Evolutionary conservation across 1,140 invertebrate species (phyloP), one percentile per base, ranked within the genome.

Genomic region (Phthorimaea operculella): DNA sequence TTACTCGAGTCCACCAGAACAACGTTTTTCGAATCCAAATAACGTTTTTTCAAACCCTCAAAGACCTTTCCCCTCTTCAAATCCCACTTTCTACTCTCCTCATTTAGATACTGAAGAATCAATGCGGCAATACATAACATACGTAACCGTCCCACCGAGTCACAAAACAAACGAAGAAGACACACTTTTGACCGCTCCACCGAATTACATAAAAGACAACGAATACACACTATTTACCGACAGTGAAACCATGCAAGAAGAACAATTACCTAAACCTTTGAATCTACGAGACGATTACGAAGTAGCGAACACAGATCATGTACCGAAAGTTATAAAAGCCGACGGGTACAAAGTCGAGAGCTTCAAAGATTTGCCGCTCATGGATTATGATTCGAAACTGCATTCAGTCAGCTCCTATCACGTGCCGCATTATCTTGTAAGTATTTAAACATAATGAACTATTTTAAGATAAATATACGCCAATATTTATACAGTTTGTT

Each of bases 361-460:
- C 56, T 75, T 82, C 21, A 74, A 72, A 0, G 60, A 76, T 51
- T 53, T 84, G 34, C 81, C 81, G 11, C 48, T 84, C 14, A 84
- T 82, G 79, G 67, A 77, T 33, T 74, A 77, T 18, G 63, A 79
- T 48, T 79, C 79, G 28, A 84, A 84, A 51, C 52, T 79, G 33
- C 64, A 76, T 36, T 64, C 69, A n/a, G 74, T 77, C 9, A 76
- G 73, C 54, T 84, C 81, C 0, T 84, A 84, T 49, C 76, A 65
- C 39, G 81, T 84, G 14, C 79, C 81, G 8, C 79, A 84, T 69
- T 84, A 82, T 55, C 72, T 73, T 16, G 81, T 84, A 72, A 82
- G 79, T 82, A 71, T 12, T 39, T 28, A 28, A 28, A 4, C 21
- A 28, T n/a, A n/a, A n/a, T n/a, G n/a, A n/a, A n/a, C n/a, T n/a